phyloP scores from a whole-genome alignment of 53 echinoderm and acorn worm genomes.

The Apostichopus leukothele region DNA sequence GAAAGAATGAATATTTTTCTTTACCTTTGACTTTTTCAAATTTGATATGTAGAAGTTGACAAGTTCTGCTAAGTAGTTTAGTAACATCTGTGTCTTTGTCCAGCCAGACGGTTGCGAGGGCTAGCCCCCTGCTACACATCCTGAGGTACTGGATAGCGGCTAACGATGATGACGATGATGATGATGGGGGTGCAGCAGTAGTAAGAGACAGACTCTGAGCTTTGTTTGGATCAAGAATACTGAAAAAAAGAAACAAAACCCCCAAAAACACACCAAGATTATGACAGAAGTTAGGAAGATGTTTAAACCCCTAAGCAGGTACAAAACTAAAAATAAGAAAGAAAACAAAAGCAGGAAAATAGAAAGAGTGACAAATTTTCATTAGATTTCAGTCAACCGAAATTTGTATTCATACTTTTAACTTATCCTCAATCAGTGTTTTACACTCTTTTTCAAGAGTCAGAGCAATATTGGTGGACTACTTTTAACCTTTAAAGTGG shows the following conservation, averaged over 20 bases:
- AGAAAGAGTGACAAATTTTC: too few species aligned
- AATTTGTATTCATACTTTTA: too few species aligned
- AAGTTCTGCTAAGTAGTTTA: slow-evolving; percentile 21
- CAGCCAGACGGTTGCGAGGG: neutral
- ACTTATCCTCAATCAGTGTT: too few species aligned
- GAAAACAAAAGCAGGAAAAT: too few species aligned
- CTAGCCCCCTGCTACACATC: neutral
- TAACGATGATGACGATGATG: slow-evolving; percentile 1
- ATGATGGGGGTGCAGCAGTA: neutral
- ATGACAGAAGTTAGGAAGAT: too few species aligned
- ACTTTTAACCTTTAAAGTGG: too few species aligned
- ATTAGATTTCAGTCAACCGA: too few species aligned
- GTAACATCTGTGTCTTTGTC: slow-evolving; percentile 9
- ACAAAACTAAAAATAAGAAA: too few species aligned
- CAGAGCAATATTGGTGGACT: too few species aligned
- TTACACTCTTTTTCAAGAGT: too few species aligned
- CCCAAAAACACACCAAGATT: too few species aligned
- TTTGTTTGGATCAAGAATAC: slow-evolving; percentile 35
- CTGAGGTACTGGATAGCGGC: slow-evolving; percentile 7
- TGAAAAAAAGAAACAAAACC: neutral
- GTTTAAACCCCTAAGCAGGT: too few species aligned
- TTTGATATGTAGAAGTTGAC: slow-evolving; percentile 23
- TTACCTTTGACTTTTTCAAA: neutral
- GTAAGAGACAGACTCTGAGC: neutral
- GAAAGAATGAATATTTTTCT: neutral